phyloP scores from a whole-genome alignment of 2,797 vertebrate species.

The Calcarius lapponicus region DNA sequence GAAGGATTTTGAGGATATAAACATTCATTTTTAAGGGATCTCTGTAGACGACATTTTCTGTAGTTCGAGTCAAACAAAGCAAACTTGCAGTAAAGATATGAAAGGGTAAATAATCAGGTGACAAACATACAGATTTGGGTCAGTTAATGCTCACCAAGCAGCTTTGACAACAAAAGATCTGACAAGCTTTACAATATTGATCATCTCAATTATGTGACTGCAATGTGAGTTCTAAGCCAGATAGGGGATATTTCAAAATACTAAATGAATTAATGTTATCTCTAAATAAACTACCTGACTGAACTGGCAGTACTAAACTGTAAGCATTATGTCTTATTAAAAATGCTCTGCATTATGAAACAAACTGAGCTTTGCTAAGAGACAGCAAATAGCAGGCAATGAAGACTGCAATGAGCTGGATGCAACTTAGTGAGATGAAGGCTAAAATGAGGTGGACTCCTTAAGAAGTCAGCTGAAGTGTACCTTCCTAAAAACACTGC shows the following conservation, averaged over 20 bases:
- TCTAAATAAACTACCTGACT: neutral
- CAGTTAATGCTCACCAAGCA: neutral
- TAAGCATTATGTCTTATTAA: neutral
- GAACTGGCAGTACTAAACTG: neutral
- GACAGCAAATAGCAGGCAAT: neutral
- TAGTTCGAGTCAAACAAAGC: neutral
- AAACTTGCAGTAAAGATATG: neutral
- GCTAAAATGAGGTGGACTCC: neutral
- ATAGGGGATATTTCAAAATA: neutral
- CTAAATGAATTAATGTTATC: neutral
- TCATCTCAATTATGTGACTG: neutral
- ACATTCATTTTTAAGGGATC: neutral
- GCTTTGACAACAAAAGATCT: neutral
- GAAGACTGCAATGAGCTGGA: neutral
- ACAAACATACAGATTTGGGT: neutral
- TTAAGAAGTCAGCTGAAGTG: neutral
- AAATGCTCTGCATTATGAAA: neutral
- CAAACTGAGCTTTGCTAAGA: neutral
- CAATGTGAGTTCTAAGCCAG: neutral
- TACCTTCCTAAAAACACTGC: neutral
- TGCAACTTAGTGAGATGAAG: neutral
- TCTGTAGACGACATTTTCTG: neutral
- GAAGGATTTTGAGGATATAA: slow-evolving; percentile 9
- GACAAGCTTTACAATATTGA: neutral
- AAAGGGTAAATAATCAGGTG: neutral